phyloP scores from a whole-genome alignment of 2,888 invertebrate species.

The Ectemnius lituratus region DNA sequence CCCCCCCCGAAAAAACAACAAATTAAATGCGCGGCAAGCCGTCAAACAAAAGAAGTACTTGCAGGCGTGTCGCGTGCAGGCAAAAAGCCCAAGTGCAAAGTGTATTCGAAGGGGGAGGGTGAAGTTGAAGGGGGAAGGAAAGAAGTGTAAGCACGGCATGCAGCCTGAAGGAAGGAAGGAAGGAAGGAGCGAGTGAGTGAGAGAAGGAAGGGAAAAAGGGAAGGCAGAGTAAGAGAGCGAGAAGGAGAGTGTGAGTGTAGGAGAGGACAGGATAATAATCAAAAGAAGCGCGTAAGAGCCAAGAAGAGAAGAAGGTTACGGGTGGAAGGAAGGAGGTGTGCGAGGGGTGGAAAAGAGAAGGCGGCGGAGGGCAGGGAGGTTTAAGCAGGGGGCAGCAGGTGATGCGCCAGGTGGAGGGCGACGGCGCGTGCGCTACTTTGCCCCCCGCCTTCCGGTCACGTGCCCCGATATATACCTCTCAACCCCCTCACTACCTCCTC shows the following conservation, averaged over 20 bases:
- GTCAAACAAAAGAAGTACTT: neutral
- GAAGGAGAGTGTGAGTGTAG: conserved; percentile 33
- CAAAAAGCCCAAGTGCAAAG: neutral
- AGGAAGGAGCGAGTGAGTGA: conserved; percentile 26
- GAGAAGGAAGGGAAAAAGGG: conserved; percentile 31
- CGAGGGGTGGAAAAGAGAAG: conserved; percentile 35
- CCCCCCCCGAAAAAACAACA: neutral
- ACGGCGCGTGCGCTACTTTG: conserved; percentile 72
- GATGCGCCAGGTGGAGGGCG: conserved; percentile 76
- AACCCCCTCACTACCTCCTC: conserved; percentile 55
- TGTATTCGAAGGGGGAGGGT: no score
- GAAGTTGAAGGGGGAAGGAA: conserved; percentile 29
- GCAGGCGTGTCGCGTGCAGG: neutral
- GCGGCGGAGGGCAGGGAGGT: conserved; percentile 50
- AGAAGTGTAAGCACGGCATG: conserved; percentile 11
- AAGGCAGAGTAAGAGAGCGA: neutral
- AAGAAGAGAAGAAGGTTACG: conserved; percentile 4
- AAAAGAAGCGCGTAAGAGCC: neutral
- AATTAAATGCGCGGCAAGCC: neutral
- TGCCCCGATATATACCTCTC: conserved; percentile 54
- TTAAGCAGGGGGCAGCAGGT: conserved; percentile 76
- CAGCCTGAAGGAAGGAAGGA: conserved; percentile 18
- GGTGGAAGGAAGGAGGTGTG: conserved; percentile 34
- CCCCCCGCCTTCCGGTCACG: conserved; percentile 72
- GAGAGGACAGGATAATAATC: conserved; percentile 25